Conservation (phyloP, 2,888 invertebrate genomes). For the Sclerodermus sp. region DNA sequence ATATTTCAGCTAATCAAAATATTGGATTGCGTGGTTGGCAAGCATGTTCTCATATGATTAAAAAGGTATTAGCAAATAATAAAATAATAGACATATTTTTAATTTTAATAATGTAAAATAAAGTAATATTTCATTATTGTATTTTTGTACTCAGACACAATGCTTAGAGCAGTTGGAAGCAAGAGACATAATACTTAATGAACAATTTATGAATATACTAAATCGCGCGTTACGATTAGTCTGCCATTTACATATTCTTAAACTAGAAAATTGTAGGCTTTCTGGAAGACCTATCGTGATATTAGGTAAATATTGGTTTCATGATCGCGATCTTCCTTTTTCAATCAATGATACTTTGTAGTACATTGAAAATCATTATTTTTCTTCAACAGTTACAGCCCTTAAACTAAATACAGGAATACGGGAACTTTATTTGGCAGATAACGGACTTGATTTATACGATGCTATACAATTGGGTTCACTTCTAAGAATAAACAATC, state of each 20-base stretch:
- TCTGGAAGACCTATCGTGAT: slow-evolving; percentile 74
- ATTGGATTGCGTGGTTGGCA: slow-evolving; percentile 83
- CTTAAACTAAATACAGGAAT: slow-evolving; percentile 76
- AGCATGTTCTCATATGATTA: slow-evolving; percentile 76
- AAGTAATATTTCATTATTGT: not conserved
- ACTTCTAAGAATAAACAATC: slow-evolving; percentile 73
- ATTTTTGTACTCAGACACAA: slow-evolving; percentile 63
- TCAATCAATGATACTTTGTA: not conserved
- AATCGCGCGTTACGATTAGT: slow-evolving; percentile 72
- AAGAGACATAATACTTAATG: slow-evolving; percentile 66
- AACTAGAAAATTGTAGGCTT: slow-evolving; percentile 76
- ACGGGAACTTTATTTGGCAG: slow-evolving; percentile 80
- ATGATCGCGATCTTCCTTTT: no score
- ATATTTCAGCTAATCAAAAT: slow-evolving; percentile 75
- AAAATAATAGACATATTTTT: slow-evolving; percentile 1
- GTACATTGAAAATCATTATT: not conserved
- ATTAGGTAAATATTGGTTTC: slow-evolving; percentile 72
- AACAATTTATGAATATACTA: slow-evolving; percentile 71
- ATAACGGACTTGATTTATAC: slow-evolving; percentile 72
- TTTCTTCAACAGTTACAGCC: slow-evolving; percentile 67
- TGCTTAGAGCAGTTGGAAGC: slow-evolving; percentile 71
- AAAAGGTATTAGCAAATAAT: slow-evolving; percentile 66
- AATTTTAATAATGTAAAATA: slow-evolving; percentile 13
- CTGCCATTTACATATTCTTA: slow-evolving; percentile 73
- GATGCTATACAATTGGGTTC: slow-evolving; percentile 81